phyloP scores from a whole-genome alignment of 2,797 vertebrate species.

The Eurystomus glaucurus region DNA sequence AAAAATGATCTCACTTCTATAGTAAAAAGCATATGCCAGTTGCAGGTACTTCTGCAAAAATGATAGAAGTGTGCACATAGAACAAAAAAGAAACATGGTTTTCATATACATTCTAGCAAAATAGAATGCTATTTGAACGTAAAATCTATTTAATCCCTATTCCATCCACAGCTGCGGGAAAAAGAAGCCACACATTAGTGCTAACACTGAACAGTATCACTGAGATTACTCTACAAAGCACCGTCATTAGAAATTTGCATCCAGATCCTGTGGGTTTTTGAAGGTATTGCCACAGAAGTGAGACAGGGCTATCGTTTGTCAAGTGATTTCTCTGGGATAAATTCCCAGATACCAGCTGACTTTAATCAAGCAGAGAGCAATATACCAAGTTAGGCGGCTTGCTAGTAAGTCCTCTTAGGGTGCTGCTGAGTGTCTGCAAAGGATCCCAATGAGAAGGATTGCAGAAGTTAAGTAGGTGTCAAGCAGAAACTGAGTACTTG shows the following conservation, averaged over 20 bases:
- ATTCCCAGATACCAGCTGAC: neutral
- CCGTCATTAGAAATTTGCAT: neutral
- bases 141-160: neutral
- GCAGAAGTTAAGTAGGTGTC: neutral
- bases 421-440: neutral
- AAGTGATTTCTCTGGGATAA: neutral
- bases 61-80: neutral
- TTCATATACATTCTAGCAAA: neutral
- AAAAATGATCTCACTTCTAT: neutral
- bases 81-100: accelerated
- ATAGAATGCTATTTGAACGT: neutral
- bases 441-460: neutral
- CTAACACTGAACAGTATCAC: neutral
- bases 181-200: neutral
- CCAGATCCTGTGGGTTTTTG: neutral
- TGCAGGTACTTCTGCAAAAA: neutral
- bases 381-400: neutral
- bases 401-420: neutral
- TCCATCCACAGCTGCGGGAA: neutral
- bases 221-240: neutral
- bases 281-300: neutral
- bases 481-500: neutral
- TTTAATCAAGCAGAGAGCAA: neutral
- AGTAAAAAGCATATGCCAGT: neutral
- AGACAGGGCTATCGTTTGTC: neutral